Percentiles rank a stretch among this genome's conserved stretches.
phyloP scores from a whole-genome alignment of 2,113 vertebrate genomes.

The Sceloporus tristichus region DNA sequence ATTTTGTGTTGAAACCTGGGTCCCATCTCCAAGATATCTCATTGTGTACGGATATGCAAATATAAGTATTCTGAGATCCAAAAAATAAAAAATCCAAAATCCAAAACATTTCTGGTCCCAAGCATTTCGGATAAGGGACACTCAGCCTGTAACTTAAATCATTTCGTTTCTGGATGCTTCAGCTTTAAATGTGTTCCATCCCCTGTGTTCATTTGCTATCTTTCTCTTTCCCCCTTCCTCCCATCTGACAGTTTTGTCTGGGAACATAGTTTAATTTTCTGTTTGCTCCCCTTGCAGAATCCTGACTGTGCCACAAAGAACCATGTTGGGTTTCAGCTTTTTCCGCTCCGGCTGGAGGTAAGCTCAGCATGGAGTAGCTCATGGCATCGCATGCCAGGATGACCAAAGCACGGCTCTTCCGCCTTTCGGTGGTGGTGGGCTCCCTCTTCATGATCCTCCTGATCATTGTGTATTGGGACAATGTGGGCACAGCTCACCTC shows the following conservation, averaged over 20 bases:
- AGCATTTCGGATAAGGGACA: no score
- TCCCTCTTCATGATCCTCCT: conserved; percentile 93
- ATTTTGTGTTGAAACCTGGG: no score
- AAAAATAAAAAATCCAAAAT: no score
- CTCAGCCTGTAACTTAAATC: no score
- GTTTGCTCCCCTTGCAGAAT: conserved; percentile 64
- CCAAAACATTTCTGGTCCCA: no score
- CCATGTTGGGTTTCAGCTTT: conserved; percentile 51
- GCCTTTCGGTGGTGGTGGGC: conserved; percentile 89
- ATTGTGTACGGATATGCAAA: no score
- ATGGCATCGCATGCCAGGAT: conserved; percentile 77
- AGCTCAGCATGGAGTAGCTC: conserved; percentile 49
- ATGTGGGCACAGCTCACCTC: conserved; percentile 88
- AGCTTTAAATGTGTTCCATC: neutral
- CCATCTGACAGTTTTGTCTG: neutral
- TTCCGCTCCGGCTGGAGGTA: conserved; percentile 57
- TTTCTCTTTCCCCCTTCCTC: neutral
- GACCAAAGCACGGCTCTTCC: conserved; percentile 91
- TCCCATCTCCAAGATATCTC: no score
- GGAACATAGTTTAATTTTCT: neutral
- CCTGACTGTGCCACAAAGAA: neutral
- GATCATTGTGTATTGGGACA: conserved; percentile 98
- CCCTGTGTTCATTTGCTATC: neutral
- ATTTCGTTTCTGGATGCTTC: neutral
- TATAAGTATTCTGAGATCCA: no score